Evolutionary conservation across 2,797 vertebrate genomes (phyloP), one percentile per base, ranked within the genome.

Genomic region (Acrossocheilus wenchowensis): DNA sequence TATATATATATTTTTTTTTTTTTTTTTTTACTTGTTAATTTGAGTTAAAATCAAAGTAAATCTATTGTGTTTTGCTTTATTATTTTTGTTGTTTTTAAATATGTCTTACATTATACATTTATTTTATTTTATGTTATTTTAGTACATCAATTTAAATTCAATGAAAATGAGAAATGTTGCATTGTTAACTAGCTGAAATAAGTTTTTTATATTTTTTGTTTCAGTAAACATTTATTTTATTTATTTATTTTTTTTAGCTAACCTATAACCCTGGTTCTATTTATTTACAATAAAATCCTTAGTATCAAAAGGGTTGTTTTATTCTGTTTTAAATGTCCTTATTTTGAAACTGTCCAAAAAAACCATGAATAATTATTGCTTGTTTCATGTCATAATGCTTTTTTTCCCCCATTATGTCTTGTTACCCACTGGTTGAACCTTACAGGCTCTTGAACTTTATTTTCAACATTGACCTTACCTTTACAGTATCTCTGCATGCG

Each of bases 401-500:
- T 41, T n/a, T 41, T 23, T 9, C 17, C 19, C 1, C 21, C 34
- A 52, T 14, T 19, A 17, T 39, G 5, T 14, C 6, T 10, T 10
- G 23, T 41, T 39, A 78, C 10, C 36, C 45, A 0, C 21, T 26
- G 45, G 36, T 6, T 52, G 34, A 64, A 30, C 5, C 62, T 14
- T 64, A 64, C 60, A 50, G 4, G 41, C n/a, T 12, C 36, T 54
- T 81, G 60, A 30, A 50, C 62, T 48, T 15, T 69, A 81, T 15
- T 52, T 68, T 71, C 12, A 64, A 12, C 36, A 17, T 3, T 62
- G 15, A 15, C 36, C 6, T 75, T 92, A 98, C 98, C 92, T 90
- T 95, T 3, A 95, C 92, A 0, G 91, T 62, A 2, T 87, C 92
- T 82, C 94, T 95, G 89, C 98, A 99, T 4, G 93, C 90, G 0